Conservation (phyloP, 2,113 vertebrate genomes). For the Dipodomys spectabilis region DNA sequence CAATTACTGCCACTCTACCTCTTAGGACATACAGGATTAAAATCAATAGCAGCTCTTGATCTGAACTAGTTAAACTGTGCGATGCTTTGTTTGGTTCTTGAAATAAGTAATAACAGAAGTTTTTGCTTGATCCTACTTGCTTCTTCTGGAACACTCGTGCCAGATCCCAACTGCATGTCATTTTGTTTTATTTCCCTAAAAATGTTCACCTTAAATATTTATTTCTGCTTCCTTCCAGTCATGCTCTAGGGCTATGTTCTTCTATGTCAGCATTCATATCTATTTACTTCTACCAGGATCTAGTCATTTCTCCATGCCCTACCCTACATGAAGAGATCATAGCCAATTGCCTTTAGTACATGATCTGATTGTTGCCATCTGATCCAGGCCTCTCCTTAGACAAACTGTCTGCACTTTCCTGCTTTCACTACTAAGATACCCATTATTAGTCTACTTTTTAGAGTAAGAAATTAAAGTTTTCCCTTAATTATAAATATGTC, state of each 20-base stretch:
- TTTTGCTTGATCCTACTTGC: not conserved
- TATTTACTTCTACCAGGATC: not conserved
- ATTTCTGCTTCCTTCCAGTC: constrained; percentile 4
- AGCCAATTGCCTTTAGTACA: not conserved
- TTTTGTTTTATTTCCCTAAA: constrained; percentile 44
- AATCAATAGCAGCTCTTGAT: not conserved
- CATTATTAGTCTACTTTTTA: not conserved
- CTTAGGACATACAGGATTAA: not conserved
- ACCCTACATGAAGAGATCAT: not conserved
- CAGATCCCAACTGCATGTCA: not conserved
- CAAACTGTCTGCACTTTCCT: not conserved
- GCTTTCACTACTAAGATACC: not conserved
- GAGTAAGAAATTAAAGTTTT: not conserved
- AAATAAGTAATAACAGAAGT: constrained; percentile 2
- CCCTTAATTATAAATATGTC: not conserved
- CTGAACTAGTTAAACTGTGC: not conserved
- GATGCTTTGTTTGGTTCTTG: not conserved
- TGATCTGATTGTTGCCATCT: not conserved
- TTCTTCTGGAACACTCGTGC: constrained; percentile 22
- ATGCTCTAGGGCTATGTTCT: not conserved
- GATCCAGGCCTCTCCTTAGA: not conserved
- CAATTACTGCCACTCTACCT: not conserved
- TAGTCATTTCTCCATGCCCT: constrained; percentile 18
- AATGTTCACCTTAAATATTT: constrained; percentile 56
- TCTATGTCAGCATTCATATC: not conserved